A percentile compares a stretch with the other conserved stretches of the same genome.
Conservation (phyloP, 2,888 invertebrate genomes). For the Agrochola litura region DNA sequence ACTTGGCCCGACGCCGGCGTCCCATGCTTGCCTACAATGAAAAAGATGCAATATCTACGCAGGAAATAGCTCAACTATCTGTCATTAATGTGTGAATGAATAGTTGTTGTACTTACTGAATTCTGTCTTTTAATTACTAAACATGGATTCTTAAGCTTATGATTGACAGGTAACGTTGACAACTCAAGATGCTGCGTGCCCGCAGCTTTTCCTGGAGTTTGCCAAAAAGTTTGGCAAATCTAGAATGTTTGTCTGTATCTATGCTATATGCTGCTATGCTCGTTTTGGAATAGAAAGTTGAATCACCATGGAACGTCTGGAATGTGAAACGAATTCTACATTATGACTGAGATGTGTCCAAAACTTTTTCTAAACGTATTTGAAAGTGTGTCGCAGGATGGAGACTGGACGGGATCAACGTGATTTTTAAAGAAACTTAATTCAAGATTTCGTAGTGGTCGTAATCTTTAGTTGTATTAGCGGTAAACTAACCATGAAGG, state of each 20-base stretch:
- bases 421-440: neutral
- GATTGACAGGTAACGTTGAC: conserved; percentile 34
- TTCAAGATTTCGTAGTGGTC: neutral
- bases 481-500: conserved; percentile 21
- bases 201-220: conserved; percentile 1
- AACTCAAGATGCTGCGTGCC: neutral
- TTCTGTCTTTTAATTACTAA: neutral
- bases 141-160: neutral
- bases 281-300: conserved; percentile 32
- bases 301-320: conserved; percentile 24
- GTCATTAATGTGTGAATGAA: conserved; percentile 21
- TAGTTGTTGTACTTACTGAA: neutral
- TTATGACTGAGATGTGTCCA: neutral
- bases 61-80: conserved; percentile 11
- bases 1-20: too few relatives aligned
- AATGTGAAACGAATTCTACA: neutral
- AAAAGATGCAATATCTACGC: too few relatives aligned
- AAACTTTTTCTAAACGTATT: neutral
- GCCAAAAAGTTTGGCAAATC: conserved; percentile 24
- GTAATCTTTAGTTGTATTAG: conserved; percentile 3
- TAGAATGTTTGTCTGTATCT: conserved; percentile 5
- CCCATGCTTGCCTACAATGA: too few relatives aligned
- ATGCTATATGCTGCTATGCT: neutral
- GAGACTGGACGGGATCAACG: neutral
- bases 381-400: neutral